These are phyloP conservation scores for Entelurus aequoreus DNA, from an alignment of 2,113 vertebrate genomes.

Conservation along the genomic window DNA sequence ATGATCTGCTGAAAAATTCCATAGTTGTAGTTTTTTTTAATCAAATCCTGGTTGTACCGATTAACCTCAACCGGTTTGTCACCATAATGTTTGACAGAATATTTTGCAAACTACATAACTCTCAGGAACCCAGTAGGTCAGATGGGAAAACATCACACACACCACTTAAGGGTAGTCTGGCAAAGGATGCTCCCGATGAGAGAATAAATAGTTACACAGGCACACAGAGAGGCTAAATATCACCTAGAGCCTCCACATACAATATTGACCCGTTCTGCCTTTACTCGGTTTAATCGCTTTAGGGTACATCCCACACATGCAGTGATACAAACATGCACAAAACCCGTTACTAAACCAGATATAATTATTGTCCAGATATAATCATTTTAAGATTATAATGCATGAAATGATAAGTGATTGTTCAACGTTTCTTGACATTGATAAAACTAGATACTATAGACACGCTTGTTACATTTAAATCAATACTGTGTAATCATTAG, in stretches of 20 bases:
- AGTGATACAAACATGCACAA: constrained; percentile 1
- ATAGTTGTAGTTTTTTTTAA: neutral
- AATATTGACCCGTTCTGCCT: neutral
- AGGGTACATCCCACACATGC: constrained; percentile 3
- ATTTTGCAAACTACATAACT: constrained; percentile 7
- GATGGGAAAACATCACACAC: constrained; percentile 17
- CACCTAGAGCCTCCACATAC: neutral
- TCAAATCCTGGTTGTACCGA: constrained; percentile 18
- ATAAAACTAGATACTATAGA: neutral
- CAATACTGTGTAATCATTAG: too few relatives aligned
- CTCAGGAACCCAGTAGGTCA: constrained; percentile 20
- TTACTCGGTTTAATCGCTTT: constrained; percentile 2
- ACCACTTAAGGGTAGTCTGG: constrained; percentile 1
- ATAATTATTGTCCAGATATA: neutral
- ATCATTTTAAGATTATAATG: neutral
- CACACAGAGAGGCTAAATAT: constrained; percentile 9
- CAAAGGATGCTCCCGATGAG: neutral
- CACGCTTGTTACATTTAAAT: too few relatives aligned
- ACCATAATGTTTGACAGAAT: constrained; percentile 8
- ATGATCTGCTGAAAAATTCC: too few relatives aligned
- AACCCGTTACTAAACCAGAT: neutral
- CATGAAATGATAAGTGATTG: neutral
- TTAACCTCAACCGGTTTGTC: constrained; percentile 24
- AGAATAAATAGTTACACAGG: neutral
- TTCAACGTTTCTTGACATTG: neutral